Evolutionary conservation across 2,113 vertebrate species (phyloP), one percentile per base, ranked within the genome.

Genomic region (Salvelinus sp.): DNA sequence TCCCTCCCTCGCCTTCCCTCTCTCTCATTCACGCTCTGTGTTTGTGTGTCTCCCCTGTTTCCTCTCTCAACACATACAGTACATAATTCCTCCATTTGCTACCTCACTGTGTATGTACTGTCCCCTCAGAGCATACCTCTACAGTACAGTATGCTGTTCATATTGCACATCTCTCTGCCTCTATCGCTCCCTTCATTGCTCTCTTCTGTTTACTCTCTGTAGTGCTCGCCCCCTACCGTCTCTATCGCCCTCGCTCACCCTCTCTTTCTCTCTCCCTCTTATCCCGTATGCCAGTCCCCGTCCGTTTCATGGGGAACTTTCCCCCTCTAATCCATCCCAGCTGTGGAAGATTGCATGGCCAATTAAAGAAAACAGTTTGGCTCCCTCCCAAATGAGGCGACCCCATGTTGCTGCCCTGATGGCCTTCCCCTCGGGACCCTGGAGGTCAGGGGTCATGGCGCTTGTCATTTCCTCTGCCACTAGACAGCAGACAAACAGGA

Each of bases 341-440:
- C 95, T 96, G 95, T 88, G 89, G 91, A 88, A 89, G 90, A 94
- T 85, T 87, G 88, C 85, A 93, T 16, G 33, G 82, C 88, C 94
- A 95, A 94, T 95, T 95, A 96, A 94, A 94, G 88, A 89, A 91
- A 92, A 90, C 79, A 85, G 91, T 95, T 94, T 93, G 93, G 91
- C 91, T 93, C 81, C 74, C 84, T 85, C 76, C 90, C 87, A 92
- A 93, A 95, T 89, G 92, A 94, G 92, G 85, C 13, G 78, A 91
- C 95, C 95, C 96, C 93, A 95, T 97, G 96, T 94, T 96, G 89
- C 87, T 85, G 89, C 90, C 76, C 77, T 89, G 90, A 87, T 92
- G 88, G 88, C 90, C 64, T 12, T 79, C 90, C 89, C 81, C 89
- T 65, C 0, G 2, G 74, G 80, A 13, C 44, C 2, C 44, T 85